Evolutionary conservation across 2,888 invertebrate species (phyloP).

Genomic region (Apocheima hispidaria): DNA sequence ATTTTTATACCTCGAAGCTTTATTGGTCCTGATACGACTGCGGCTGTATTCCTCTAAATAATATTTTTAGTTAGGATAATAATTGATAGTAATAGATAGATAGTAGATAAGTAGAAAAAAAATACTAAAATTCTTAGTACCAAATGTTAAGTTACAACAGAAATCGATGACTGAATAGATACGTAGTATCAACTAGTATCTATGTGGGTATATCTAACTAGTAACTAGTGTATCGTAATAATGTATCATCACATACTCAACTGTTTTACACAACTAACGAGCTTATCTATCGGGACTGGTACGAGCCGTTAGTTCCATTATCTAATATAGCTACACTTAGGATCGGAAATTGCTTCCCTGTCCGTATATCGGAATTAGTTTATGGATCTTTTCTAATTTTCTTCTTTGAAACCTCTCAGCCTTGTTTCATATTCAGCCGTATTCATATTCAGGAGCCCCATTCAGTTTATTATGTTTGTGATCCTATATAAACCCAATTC

Average conservation of each 20-base stretch:
- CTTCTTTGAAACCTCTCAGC: not conserved
- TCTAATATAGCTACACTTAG: not conserved
- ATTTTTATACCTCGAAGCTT: too few relatives aligned
- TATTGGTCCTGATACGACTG: too few relatives aligned
- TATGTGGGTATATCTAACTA: too few relatives aligned
- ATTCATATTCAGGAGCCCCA: not conserved
- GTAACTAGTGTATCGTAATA: not conserved
- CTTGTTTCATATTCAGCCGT: conserved; percentile 5
- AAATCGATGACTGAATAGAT: too few relatives aligned
- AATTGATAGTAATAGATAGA: too few relatives aligned
- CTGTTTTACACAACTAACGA: conserved; percentile 29
- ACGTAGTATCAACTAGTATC: too few relatives aligned
- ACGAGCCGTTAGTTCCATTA: conserved; percentile 17
- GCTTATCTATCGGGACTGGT: conserved; percentile 23
- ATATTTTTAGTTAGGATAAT: too few relatives aligned
- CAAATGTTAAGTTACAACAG: not conserved
- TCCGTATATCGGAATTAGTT: not conserved
- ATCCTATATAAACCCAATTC: not conserved
- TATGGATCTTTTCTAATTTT: not conserved
- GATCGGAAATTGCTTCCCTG: conserved; percentile 10
- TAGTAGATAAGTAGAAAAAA: too few relatives aligned
- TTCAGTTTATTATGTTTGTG: conserved; percentile 21
- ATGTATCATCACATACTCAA: conserved; percentile 7
- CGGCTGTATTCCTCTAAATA: too few relatives aligned
- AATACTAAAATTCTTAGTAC: too few relatives aligned